Conservation (phyloP, 2,888 invertebrate genomes). For the Tuberolachnus salignus region DNA sequence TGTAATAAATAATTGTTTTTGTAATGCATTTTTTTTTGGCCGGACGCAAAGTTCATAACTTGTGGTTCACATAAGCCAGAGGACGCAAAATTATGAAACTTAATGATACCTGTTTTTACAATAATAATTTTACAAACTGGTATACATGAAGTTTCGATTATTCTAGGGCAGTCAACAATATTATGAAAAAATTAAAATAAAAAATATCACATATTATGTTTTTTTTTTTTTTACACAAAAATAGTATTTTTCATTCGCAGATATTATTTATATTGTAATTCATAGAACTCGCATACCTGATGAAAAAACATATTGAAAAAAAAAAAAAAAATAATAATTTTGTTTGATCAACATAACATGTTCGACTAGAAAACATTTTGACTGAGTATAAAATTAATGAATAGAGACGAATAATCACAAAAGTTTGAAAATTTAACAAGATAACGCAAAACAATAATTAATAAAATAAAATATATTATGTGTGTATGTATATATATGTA, state of each 20-base stretch:
- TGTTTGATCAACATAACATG: conserved; percentile 42
- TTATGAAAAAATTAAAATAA: conserved; percentile 38
- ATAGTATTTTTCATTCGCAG: conserved; percentile 12
- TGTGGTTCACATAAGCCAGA: conserved; percentile 7
- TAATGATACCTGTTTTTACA: background rate
- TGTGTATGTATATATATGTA: background rate
- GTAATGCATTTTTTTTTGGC: background rate
- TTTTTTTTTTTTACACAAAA: conserved; percentile 36
- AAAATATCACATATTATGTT: conserved; percentile 45
- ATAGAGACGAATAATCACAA: background rate
- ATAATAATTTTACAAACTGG: background rate
- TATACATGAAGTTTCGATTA: conserved; percentile 4
- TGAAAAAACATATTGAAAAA: conserved; percentile 4
- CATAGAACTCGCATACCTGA: background rate
- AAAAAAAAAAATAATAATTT: conserved; percentile 3
- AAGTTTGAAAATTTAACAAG: background rate
- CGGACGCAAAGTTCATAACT: conserved; percentile 12
- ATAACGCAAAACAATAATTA: conserved; percentile 11
- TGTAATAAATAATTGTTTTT: background rate
- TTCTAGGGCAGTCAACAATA: conserved; percentile 14
- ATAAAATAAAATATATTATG: conserved; percentile 10
- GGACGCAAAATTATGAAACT: background rate
- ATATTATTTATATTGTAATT: background rate
- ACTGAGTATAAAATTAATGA: conserved; percentile 33
- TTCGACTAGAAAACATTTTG: conserved; percentile 42